Evolutionary conservation across 2,888 invertebrate species (phyloP), one percentile per base, ranked within the genome.

Genomic region (Julus scandinavius): DNA sequence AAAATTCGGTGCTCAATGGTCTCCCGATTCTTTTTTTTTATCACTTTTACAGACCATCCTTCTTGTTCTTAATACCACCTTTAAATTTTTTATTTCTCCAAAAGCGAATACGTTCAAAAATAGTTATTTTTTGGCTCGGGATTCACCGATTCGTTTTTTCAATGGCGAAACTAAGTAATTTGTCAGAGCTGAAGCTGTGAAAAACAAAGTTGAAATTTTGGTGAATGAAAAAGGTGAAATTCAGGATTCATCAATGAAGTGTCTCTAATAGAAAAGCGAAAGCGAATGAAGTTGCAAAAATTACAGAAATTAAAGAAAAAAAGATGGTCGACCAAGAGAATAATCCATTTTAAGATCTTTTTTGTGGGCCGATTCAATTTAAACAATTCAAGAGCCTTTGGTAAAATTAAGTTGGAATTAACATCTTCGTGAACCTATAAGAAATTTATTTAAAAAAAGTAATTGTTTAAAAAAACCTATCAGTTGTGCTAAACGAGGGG

Each of bases 1-100:
- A 72, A 72, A 72, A 72, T 72, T 72, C 72, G 72, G 72, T 72
- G 72, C 72, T 72, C 72, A 72, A 72, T 72, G 72, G 72, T 72
- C 72, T 72, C 72, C 72, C 5, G 45, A 45, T 45, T 72, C 72
- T n/a, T 72, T 13, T n/a, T 72, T 63, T 63, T 63, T 63, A 20
- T 11, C n/a, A 4, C 29, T 72, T 72, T 72, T 72, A 29, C 72
- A 29, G 29, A 3, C 72, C 72, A 72, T 72, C 72, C 72, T 72
- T 29, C 29, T 72, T 29, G 11, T 72, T 72, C 29, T 72, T 72
- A 29, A 72, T 72, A 72, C 72, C 29, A 72, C 20, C 72, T 72
- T 72, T 29, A 72, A 2, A 72, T 72, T 72, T 72, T 72, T 72
- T 29, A 11, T 29, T 72, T 29, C n/a, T 29, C 29, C n/a, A 72